These are phyloP conservation scores for Onychostoma macrolepis DNA, from an alignment of 2,113 vertebrate genomes.

Conservation along the genomic window DNA sequence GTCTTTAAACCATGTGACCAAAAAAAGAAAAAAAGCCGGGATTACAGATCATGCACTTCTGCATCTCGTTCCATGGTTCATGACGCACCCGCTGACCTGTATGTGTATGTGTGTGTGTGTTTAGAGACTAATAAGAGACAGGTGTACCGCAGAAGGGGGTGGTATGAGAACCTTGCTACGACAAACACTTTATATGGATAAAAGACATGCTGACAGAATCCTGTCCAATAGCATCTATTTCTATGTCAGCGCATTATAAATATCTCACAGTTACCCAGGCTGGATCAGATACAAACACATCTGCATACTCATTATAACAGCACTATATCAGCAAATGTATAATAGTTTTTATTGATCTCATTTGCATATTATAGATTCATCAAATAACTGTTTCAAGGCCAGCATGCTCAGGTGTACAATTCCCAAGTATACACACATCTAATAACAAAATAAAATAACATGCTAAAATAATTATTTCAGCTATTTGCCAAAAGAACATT, in stretches of 20 bases:
- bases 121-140: constrained; percentile 27
- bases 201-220: neutral
- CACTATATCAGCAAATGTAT: constrained; percentile 11
- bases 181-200: constrained; percentile 22
- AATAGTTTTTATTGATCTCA: constrained; percentile 31
- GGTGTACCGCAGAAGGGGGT: constrained; percentile 37
- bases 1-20: constrained; percentile 17
- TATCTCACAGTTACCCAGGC: constrained; percentile 6
- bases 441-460: neutral
- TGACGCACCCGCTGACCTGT: constrained; percentile 15
- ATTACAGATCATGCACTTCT: constrained; percentile 42
- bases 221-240: neutral
- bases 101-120: neutral
- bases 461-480: neutral
- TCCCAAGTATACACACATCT: neutral
- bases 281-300: constrained; percentile 8
- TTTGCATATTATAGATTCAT: neutral
- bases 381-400: neutral
- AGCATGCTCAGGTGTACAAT: neutral
- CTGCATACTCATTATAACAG: constrained; percentile 20
- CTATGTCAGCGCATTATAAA: constrained; percentile 10
- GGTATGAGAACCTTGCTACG: neutral
- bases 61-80: neutral
- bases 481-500: neutral
- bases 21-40: constrained; percentile 47